Percentiles rank a stretch among this genome's conserved stretches.
phyloP scores from a whole-genome alignment of 2,888 invertebrate genomes.

The Eupithecia subfuscata region DNA sequence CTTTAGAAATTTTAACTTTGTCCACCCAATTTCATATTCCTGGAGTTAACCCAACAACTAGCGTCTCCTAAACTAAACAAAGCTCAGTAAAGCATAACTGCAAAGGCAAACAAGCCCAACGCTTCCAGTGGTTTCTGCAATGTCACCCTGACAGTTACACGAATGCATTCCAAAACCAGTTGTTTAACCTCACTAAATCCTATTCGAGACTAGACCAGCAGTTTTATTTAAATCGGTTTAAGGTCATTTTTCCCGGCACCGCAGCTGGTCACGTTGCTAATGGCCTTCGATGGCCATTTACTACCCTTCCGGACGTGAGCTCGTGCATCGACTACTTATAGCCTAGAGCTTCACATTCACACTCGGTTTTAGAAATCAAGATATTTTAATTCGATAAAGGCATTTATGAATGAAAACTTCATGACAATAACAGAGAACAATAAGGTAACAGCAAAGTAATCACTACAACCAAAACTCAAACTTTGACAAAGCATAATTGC shows the following conservation, averaged over 20 bases:
- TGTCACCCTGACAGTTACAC: neutral
- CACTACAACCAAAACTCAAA: neutral
- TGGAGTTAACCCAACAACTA: neutral
- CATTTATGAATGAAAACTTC: neutral
- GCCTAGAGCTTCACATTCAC: neutral
- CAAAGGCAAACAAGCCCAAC: neutral
- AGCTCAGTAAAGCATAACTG: neutral
- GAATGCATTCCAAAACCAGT: neutral
- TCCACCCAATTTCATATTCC: neutral
- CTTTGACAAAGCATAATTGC: neutral
- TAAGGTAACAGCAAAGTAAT: neutral
- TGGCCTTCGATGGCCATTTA: constrained; percentile 49
- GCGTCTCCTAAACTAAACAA: neutral
- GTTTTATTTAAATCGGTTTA: constrained; percentile 8
- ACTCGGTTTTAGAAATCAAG: neutral
- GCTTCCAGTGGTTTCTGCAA: constrained; percentile 4
- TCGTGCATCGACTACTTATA: constrained; percentile 31
- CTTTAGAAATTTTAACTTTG: neutral
- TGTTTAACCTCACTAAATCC: neutral
- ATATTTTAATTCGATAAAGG: neutral
- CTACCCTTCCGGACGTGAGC: constrained; percentile 39
- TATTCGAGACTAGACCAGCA: neutral
- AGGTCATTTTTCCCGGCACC: constrained; percentile 50
- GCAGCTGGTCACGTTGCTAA: constrained; percentile 49
- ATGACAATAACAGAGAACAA: neutral